These are phyloP conservation scores for Seladonia tumulorum DNA, from an alignment of 2,888 invertebrate species.

Conservation along the genomic window DNA sequence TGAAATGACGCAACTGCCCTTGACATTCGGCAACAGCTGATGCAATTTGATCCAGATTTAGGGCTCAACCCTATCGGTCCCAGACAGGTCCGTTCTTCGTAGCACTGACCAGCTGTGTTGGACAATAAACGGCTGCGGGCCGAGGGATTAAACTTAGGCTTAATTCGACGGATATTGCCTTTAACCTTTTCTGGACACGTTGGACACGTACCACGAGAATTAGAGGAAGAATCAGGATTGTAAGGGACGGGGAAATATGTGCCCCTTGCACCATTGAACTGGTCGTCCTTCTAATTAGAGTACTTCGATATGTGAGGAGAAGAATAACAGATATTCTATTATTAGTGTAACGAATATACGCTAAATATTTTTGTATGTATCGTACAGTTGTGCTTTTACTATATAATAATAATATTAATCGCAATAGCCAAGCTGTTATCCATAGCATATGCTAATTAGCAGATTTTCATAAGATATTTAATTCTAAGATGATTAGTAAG, in stretches of 20 bases:
- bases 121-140: slow-evolving; percentile 75
- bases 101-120: slow-evolving; percentile 79
- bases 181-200: slow-evolving; percentile 35
- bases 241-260: not conserved
- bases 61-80: slow-evolving; percentile 74
- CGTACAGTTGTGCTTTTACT: not conserved
- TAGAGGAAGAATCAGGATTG: slow-evolving; percentile 23
- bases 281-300: not conserved
- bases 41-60: slow-evolving; percentile 73
- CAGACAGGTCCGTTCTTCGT: slow-evolving; percentile 62
- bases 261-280: not conserved
- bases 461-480: no score
- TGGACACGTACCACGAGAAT: slow-evolving; percentile 36
- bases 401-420: not conserved
- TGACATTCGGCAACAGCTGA: slow-evolving; percentile 70
- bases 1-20: slow-evolving; percentile 61
- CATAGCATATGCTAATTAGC: no score
- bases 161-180: slow-evolving; percentile 64
- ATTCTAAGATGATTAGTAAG: no score
- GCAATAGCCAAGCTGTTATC: not conserved
- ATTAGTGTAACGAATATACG: not conserved
- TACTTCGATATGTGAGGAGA: not conserved
- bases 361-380: not conserved
- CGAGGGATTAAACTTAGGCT: slow-evolving; percentile 68
- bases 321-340: not conserved